phyloP scores from a whole-genome alignment of 2,797 vertebrate genomes.

The Psittacula echo region DNA sequence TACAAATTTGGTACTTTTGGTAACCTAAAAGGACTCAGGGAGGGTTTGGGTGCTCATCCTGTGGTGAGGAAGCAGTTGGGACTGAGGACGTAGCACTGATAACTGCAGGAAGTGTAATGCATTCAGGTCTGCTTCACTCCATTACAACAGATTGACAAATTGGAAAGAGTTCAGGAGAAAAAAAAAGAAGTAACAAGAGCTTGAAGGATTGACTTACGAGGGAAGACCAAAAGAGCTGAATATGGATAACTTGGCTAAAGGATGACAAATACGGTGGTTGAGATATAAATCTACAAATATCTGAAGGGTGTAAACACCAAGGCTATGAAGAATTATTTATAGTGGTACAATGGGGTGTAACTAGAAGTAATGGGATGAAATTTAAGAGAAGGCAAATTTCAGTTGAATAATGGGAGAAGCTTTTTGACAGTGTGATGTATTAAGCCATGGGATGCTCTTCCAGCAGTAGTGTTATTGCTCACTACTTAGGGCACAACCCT shows the following conservation, averaged over 20 bases:
- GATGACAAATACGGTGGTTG: constrained; percentile 68
- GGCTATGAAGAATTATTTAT: constrained; percentile 74
- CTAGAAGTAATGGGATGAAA: constrained; percentile 74
- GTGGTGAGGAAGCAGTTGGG: not conserved
- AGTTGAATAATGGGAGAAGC: constrained; percentile 69
- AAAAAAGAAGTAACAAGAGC: constrained; percentile 50
- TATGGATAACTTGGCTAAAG: constrained; percentile 73
- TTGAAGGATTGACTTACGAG: constrained; percentile 71
- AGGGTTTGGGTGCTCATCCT: not conserved
- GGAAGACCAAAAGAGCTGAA: constrained; percentile 67
- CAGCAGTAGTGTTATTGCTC: constrained; percentile 33
- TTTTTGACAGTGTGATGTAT: constrained; percentile 71
- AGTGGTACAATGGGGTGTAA: constrained; percentile 73
- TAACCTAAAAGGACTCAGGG: not conserved
- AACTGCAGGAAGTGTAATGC: constrained; percentile 20
- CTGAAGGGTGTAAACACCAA: constrained; percentile 75
- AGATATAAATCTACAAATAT: constrained; percentile 74
- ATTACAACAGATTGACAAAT: constrained; percentile 65
- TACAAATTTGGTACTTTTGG: not conserved
- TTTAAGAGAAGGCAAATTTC: constrained; percentile 74
- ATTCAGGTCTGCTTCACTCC: constrained; percentile 62
- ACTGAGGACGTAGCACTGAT: not conserved
- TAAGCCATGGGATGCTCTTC: constrained; percentile 36
- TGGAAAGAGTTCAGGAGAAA: constrained; percentile 47
- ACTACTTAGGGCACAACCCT: constrained; percentile 40